Base-by-base conservation (phyloP, 2,113 vertebrate genomes). In the Camarhynchus parvulus region DNA sequence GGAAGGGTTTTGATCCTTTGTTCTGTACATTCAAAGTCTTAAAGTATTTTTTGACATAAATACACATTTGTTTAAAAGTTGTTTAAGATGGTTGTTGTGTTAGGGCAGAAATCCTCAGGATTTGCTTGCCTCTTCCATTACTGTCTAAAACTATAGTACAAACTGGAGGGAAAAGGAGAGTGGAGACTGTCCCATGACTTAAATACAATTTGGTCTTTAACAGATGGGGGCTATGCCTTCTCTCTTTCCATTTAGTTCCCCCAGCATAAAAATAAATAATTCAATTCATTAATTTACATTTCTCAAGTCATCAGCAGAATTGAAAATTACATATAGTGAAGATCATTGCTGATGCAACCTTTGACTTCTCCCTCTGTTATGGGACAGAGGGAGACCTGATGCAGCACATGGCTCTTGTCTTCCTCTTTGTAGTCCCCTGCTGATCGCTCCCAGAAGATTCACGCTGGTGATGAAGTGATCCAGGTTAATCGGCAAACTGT, bases 401-500 rank as follows among this genome's bases (percentile, higher is more conserved):
- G 35, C 88, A 84, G 70, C 21, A 27, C 17, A 3, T 69, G 28
- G 14, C 20, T 87, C 42, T 92, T 94, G 27, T 96, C 77, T 96
- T 89, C 39, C 83, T 61, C 56, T 96, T 18, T 75, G 11, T 52
- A 99, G 99, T 99, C 99, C 74, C 98, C 99, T 68, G 99, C 99
- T 83, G 99, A 99, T 96, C 96, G 97, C 87, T 99, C 98, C n/a
- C 98, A 98, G 95, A 99, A 99, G 98, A 99, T 99, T 89, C 99
- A 99, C 5, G 99, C 99, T 31, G 99, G 99, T 25, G 99, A 99
- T 62, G 99, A 99, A 92, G 99, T 99, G 75, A 98, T 99, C 53
- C 99, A 99, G 92, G 99, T 99, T 95, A 99, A 99, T 96, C 95
- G 39, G 7, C 99, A 99, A 90, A 99, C 99, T 1, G 99, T 99